Conservation (phyloP, 1,140 invertebrate genomes). For the Papilio glaucus region DNA sequence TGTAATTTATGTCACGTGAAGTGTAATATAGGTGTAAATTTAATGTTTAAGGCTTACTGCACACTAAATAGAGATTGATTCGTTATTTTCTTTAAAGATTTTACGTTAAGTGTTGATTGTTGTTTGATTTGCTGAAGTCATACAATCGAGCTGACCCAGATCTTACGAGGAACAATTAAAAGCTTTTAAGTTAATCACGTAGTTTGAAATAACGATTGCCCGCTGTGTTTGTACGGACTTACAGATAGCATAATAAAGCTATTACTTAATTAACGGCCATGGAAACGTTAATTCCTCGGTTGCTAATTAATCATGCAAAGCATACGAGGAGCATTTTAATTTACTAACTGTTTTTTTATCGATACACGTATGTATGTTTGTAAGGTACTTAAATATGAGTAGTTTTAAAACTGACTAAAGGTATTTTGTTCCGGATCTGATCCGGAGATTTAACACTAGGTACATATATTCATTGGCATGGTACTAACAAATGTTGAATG, state of each 20-base stretch:
- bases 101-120: neutral
- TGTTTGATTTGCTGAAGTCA: neutral
- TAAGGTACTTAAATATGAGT: neutral
- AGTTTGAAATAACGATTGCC: slow-evolving; percentile 16
- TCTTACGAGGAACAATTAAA: slow-evolving; percentile 14
- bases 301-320: slow-evolving; percentile 26
- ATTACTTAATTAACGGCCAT: slow-evolving; percentile 28
- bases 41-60: no score
- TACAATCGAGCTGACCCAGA: neutral
- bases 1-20: no score
- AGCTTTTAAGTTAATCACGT: slow-evolving; percentile 27
- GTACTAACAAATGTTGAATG: no score
- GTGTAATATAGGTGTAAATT: no score
- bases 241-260: slow-evolving; percentile 17
- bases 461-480: no score
- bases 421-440: no score
- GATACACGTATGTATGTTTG: neutral
- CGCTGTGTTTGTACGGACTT: neutral
- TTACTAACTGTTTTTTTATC: neutral
- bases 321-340: neutral
- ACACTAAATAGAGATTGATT: neutral
- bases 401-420: no score
- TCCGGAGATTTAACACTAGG: no score
- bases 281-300: slow-evolving; percentile 19
- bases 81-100: neutral